Conservation (phyloP, 2,797 vertebrate species). For the Acanthis flammea region DNA sequence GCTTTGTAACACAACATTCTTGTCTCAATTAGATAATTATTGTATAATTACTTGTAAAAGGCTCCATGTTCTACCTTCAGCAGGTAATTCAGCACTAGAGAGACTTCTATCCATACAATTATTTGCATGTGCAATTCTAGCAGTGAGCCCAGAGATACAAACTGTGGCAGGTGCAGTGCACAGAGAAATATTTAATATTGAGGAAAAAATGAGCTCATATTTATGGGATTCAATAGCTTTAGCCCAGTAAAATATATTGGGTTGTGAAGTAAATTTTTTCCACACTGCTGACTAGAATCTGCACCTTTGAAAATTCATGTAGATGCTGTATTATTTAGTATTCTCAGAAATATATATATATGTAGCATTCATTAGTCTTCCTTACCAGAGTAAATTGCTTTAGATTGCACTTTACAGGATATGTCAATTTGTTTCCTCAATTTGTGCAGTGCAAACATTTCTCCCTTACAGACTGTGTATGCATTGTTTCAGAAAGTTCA, state of each 20-base stretch:
- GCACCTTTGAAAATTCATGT: neutral
- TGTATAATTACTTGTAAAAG: neutral
- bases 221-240: neutral
- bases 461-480: neutral
- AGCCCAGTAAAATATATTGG: neutral
- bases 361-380: slow-evolving; percentile 13
- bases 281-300: neutral
- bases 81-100: neutral
- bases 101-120: neutral
- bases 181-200: neutral
- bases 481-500: slow-evolving; percentile 3
- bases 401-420: neutral
- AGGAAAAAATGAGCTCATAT: neutral
- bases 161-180: neutral
- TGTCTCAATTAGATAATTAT: neutral
- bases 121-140: neutral
- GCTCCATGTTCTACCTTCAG: neutral
- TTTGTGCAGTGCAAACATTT: neutral
- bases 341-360: neutral
- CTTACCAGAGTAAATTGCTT: neutral
- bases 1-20: neutral
- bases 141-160: neutral
- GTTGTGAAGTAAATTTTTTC: neutral
- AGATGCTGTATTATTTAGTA: neutral
- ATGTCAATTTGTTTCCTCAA: slow-evolving; percentile 17